Base-by-base conservation (phyloP, 1,140 invertebrate species). In the Drosophila leontia region DNA sequence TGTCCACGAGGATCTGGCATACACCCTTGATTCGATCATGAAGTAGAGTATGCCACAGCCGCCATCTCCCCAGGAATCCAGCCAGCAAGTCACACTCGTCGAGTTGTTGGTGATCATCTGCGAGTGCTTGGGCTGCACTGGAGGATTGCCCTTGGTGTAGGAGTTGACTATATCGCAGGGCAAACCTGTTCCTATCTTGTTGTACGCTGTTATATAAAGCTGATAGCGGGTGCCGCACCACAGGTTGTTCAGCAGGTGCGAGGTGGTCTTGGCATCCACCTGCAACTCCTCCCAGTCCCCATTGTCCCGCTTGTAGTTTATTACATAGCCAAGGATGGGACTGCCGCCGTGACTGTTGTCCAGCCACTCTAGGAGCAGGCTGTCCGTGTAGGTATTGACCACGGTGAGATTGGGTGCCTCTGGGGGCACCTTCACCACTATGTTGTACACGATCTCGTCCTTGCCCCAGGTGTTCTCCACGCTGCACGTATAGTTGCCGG, bases 11-110 rank as follows among this genome's bases (percentile, higher is more conserved):
- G 93, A 92, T 29, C 93, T 85, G 1, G 91, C 92, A 71, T 91
- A 92, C 0, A 91, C 63, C 12, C 92, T 37, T 0, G 91, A 98
- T 83, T 98, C 96, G 7, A 98, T 95, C 55, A 97, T 96, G 91
- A 97, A 98, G 91, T 97, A 97, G 3, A 96, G 94, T 70, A 99
- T 98, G 0, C 97, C 96, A 90, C 98, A 99, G 2, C 97, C 97
- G 4, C 97, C 97, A 82, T 98, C 97, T 34, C 96, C 96, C 98
- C 98, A 99, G 0, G 96, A 95, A 80, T 96, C 96, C 39, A 98
- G 92, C 95, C 97, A 97, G 35, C 98, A 95, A 0, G 96, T 97
- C n/a, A 97, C 97, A 59, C 96, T 97, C 0, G 97, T 98, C 0
- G 97, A 96, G 92, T 99, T 99, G 57, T 97, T 95, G 0, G 96